Evolutionary conservation across 2,113 vertebrate species (phyloP), one percentile per base, ranked within the genome.

Genomic region (Numenius arquata): DNA sequence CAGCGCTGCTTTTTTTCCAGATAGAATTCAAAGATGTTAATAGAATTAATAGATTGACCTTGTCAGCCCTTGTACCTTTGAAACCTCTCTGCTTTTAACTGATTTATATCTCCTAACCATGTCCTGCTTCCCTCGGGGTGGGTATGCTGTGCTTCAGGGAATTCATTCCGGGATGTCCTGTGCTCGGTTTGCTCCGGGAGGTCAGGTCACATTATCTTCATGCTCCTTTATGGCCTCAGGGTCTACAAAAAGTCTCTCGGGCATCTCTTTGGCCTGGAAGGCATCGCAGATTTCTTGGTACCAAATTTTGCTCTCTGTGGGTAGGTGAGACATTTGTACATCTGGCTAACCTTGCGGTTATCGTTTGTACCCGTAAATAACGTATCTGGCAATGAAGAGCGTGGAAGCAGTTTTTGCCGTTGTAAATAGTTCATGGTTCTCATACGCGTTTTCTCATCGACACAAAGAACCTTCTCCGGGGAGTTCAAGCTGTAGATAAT

Each of bases 401-500:
- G 1, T 0, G 11, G 65, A 8, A 52, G 12, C 43, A 32, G 15
- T 2, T 52, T 68, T 67, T 88, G 19, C 32, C 38, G 0, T 23
- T 56, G 16, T 9, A 15, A 55, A 16, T 41, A 34, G 38, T 20
- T 75, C 16, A 8, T 38, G 48, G 40, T 53, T 67, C 53, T 36
- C 8, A 2, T 9, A 6, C 9, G 2, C 30, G 0, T 72, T 90
- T 75, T 76, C 58, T 56, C 61, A 3, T 5, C 47, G 62, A 76
- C 55, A 1, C 50, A 7, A 30, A 40, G 71, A 53, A 29, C 32
- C 23, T 38, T 53, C 45, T 53, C 5, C 48, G n/a, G 43, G 9
- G n/a, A 11, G 47, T 23, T 78, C 27, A 41, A 9, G 2, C 47
- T 38, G 41, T 14, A 13, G 40, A 4, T 71, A 12, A 14, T 20